Evolutionary conservation across 2,797 vertebrate species (phyloP), one percentile per base, ranked within the genome.

Genomic region (Toxotes lorentzi): DNA sequence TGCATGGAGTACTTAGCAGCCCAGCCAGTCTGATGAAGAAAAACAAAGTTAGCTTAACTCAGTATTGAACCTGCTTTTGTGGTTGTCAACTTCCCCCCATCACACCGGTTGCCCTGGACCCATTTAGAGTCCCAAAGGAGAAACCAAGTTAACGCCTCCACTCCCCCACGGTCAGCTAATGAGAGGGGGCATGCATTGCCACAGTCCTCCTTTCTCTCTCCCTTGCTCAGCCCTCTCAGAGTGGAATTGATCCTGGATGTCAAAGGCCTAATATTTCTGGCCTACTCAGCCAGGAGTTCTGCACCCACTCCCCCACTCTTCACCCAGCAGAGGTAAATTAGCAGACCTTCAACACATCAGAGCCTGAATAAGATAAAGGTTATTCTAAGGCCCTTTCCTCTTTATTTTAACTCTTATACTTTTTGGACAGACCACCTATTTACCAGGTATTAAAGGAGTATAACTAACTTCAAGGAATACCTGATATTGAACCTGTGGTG

Each of bases 241-340:
- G 84, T 74, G 68, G 84, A 87, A 95, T 95, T 89, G 92, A 95
- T 94, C 86, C 81, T 85, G 86, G 68, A 90, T 93, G 93, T 94
- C 93, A 94, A 92, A 94, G 92, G 87, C 90, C 85, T 85, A 89
- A 79, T 90, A 88, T 92, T 88, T 88, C 76, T 89, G 89, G 86
- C 73, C 92, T 80, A 64, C 85, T 88, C 84, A 90, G 85, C 85
- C 84, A 78, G 81, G 65, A 86, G 74, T 76, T 75, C 61, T n/a
- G 75, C 76, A 57, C 14, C 34, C 67, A 34, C 58, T 24, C 59
- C 57, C 70, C 30, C 45, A 40, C 34, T 70, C 60, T 41, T 79
- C 76, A 81, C 79, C 70, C 60, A 38, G 38, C 24, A 65, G 69
- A 85, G 61, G 61, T 82, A 92, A 91, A 94, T 94, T 91, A 94